Conservation (phyloP, 2,113 vertebrate genomes). For the Campylorhamphus procurvoides region DNA sequence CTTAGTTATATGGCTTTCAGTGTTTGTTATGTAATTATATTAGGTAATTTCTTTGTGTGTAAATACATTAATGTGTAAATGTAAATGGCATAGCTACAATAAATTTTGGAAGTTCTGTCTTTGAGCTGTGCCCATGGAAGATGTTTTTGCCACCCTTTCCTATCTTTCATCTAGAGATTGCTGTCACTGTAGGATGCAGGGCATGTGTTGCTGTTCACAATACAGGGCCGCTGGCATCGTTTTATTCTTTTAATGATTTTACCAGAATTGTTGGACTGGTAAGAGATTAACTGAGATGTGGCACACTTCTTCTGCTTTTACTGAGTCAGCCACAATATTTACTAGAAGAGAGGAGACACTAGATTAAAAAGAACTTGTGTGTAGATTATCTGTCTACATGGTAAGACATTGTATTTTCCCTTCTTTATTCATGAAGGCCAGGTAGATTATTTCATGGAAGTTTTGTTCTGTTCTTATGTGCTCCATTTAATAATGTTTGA, state of each 20-base stretch:
- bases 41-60: too few species aligned
- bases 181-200: not conserved
- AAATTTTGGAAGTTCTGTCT: not conserved
- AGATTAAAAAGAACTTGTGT: not conserved
- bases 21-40: not conserved
- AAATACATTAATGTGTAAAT: not conserved
- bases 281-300: not conserved
- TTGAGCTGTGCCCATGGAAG: not conserved
- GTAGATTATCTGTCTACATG: not conserved
- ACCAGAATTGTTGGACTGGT: not conserved
- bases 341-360: not conserved
- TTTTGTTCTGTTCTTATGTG: not conserved
- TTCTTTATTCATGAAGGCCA: not conserved
- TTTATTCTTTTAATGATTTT: not conserved
- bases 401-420: not conserved
- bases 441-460: not conserved
- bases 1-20: not conserved
- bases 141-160: not conserved
- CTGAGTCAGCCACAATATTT: not conserved
- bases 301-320: not conserved
- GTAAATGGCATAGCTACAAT: not conserved
- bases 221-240: not conserved
- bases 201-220: not conserved
- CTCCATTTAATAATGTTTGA: not conserved
- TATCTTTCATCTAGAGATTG: not conserved